Evolutionary conservation across 53 echinoderm and acorn worm genomes (phyloP), one percentile per base, ranked within the genome.

Genomic region (Pentamera pediparva): DNA sequence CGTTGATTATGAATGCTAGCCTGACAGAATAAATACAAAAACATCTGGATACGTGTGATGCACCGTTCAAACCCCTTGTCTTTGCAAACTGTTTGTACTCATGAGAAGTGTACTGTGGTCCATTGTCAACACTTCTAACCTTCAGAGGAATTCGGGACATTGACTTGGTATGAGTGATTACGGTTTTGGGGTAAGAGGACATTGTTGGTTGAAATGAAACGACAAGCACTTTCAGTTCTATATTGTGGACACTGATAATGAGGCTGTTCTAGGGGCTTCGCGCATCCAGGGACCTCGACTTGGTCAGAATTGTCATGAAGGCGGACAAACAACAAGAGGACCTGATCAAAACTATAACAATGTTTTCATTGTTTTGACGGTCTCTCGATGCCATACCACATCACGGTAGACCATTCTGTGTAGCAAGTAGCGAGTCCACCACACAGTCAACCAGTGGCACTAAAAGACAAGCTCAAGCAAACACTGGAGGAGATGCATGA

Each of bases 401-500:
- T 56, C 27, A 39, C 79, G n/a, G 55, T 69, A 29, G 74, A 86
- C 38, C 60, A 75, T 4, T 35, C 63, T 31, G 75, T 81, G 10
- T 81, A 56, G 11, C 82, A 81, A 31, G 85, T 81, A 39, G 70
- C 77, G 24, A 85, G 81, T 56, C 43, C 38, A 26, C 86, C 83
- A 3, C 82, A 69, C 39, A 51, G 54, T 4, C 76, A 79, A 1
- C 86, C 83, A 37, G 76, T 57, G 19, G 79, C 79, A n/a, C 55
- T 89, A 19, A 62, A 59, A 13, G 37, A 69, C 17, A 51, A 56
- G 34, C 60, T 86, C 3, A 39, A 76, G 36, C 7, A 27, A 30
- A 78, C 82, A 32, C 62, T 86, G 0, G 40, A 78, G 24, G 75
- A 78, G n/a, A 89, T 82, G 89, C n/a, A n/a, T n/a, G 79, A 82